Percentiles rank a stretch among this genome's conserved stretches.
Conservation (phyloP, 2,113 vertebrate species). For the Sphaerodactylus townsendi region DNA sequence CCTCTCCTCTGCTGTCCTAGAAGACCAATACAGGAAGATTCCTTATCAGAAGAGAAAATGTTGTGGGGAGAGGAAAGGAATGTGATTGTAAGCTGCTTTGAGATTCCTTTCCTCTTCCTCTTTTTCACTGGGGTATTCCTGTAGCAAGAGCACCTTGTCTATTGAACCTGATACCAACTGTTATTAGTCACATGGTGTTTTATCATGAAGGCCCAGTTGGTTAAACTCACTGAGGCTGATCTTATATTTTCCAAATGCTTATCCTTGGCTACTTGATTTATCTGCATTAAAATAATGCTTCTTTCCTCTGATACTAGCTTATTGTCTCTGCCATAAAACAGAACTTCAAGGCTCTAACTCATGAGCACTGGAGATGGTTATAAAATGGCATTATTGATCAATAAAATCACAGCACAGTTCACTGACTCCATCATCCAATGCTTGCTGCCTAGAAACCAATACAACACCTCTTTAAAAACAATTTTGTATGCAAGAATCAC, state of each 20-base stretch:
- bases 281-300: slow-evolving; percentile 14
- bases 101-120: too few relatives aligned
- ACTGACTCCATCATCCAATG: slow-evolving; percentile 1
- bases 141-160: neutral
- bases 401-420: slow-evolving; percentile 40
- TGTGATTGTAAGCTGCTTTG: too few relatives aligned
- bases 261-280: slow-evolving; percentile 22
- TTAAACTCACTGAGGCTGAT: neutral
- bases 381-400: slow-evolving; percentile 29
- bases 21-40: too few relatives aligned
- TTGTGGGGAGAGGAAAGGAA: too few relatives aligned
- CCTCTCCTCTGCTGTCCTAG: too few relatives aligned
- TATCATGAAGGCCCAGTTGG: neutral
- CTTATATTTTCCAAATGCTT: slow-evolving; percentile 2
- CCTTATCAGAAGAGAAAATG: too few relatives aligned
- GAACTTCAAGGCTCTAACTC: slow-evolving; percentile 18
- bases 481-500: neutral
- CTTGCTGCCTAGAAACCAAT: neutral
- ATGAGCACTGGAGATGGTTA: slow-evolving; percentile 2
- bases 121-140: too few relatives aligned
- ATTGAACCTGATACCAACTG: neutral
- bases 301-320: slow-evolving; percentile 21
- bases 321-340: slow-evolving; percentile 21
- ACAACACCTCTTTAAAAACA: neutral
- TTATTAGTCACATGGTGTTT: neutral